Conservation (phyloP, 1,140 invertebrate species). For the Mycetomoellerius zeteki region DNA sequence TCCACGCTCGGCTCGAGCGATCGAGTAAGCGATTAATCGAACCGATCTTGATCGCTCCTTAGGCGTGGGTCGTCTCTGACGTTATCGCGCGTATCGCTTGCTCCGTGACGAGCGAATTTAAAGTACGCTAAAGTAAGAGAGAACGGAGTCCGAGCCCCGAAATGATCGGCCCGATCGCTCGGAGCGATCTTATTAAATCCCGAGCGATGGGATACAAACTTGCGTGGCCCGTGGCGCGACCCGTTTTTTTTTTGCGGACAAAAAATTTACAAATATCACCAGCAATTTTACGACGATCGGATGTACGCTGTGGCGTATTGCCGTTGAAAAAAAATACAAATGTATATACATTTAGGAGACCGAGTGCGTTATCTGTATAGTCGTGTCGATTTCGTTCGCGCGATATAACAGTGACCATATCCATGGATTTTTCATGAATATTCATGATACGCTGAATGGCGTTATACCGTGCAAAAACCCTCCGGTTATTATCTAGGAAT, state of each 20-base stretch:
- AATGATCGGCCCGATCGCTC: conserved; percentile 22
- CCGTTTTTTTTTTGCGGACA: background rate
- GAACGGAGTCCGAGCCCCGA: background rate
- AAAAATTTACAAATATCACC: conserved; percentile 34
- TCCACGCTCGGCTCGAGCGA: conserved; percentile 48
- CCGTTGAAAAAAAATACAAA: background rate
- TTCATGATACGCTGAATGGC: conserved; percentile 64
- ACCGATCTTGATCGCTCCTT: conserved; percentile 69
- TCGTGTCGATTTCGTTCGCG: conserved; percentile 69
- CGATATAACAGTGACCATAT: conserved; percentile 70
- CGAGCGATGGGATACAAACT: conserved; percentile 27
- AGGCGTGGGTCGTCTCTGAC: conserved; percentile 59
- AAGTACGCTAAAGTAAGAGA: conserved; percentile 11
- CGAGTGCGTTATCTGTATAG: conserved; percentile 63
- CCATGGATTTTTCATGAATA: conserved; percentile 76
- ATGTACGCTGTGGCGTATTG: background rate
- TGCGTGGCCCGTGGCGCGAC: conserved; percentile 19
- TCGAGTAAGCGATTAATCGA: conserved; percentile 72
- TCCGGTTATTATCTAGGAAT: conserved; percentile 65
- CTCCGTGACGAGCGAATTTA: conserved; percentile 35
- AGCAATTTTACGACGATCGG: conserved; percentile 17
- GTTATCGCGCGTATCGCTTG: conserved; percentile 49
- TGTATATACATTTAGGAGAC: conserved; percentile 26
- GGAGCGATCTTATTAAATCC: conserved; percentile 46
- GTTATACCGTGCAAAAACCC: conserved; percentile 44